phyloP scores from a whole-genome alignment of 2,888 invertebrate genomes.

The Strigamia maritima region DNA sequence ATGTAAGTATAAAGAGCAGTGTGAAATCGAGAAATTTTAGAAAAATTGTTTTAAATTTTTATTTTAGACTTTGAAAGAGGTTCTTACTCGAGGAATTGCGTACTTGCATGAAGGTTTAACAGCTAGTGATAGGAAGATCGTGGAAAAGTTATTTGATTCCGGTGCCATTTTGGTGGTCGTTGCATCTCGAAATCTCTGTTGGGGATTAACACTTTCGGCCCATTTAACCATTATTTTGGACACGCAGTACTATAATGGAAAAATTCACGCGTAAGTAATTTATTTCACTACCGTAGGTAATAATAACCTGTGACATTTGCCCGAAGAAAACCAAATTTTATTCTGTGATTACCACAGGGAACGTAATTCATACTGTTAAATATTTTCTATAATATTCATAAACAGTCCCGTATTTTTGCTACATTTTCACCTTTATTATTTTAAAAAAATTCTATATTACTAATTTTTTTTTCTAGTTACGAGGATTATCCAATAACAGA shows the following conservation, averaged over 20 bases:
- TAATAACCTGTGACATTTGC: conserved; percentile 1
- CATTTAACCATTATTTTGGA: conserved; percentile 97
- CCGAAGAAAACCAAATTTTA: background rate
- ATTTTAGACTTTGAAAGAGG: conserved; percentile 78
- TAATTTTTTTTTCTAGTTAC: conserved; percentile 63
- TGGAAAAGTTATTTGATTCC: conserved; percentile 88
- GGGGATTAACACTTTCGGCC: conserved; percentile 83
- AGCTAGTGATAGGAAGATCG: conserved; percentile 76
- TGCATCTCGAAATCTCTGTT: conserved; percentile 85
- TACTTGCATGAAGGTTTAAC: conserved; percentile 94
- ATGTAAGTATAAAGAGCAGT: conserved; percentile 57
- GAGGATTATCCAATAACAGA: conserved; percentile 98
- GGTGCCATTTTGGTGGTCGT: conserved; percentile 92
- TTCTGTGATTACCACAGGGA: background rate
- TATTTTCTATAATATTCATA: background rate
- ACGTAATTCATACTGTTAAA: background rate
- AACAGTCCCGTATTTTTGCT: conserved; percentile 8
- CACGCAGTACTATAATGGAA: conserved; percentile 86
- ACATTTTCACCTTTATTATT: background rate
- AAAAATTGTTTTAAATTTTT: background rate
- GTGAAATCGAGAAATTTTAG: background rate
- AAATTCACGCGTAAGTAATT: conserved; percentile 55
- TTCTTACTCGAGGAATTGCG: conserved; percentile 89
- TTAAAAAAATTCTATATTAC: background rate
- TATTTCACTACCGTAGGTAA: background rate